A percentile compares a stretch with the other conserved stretches of the same genome.
Conservation (phyloP, 2,888 invertebrate genomes). For the Campoplex capitator region DNA sequence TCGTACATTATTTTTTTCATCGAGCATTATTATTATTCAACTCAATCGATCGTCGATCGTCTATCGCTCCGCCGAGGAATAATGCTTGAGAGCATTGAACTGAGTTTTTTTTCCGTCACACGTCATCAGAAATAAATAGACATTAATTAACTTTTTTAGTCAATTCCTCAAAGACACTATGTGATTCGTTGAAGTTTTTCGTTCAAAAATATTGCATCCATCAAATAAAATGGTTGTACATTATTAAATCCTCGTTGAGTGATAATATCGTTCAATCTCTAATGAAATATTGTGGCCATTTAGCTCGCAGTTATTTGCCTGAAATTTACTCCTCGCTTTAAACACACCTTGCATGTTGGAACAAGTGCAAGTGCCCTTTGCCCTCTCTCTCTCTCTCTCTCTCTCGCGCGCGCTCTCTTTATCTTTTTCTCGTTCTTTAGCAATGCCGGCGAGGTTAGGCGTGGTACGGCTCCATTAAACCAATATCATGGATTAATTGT, state of each 20-base stretch:
- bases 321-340: neutral
- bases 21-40: no score
- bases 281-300: neutral
- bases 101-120: no score
- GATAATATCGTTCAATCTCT: neutral
- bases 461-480: constrained; percentile 60
- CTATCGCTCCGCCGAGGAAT: no score
- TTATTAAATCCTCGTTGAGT: neutral
- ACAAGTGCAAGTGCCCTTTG: neutral
- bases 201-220: neutral
- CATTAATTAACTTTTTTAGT: neutral
- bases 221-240: neutral
- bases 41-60: no score
- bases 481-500: constrained; percentile 72
- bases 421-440: neutral
- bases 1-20: no score
- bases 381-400: neutral
- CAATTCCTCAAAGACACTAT: neutral
- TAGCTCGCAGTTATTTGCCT: neutral
- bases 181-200: no score
- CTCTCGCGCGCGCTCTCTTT: neutral
- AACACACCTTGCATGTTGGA: constrained; percentile 1
- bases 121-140: no score
- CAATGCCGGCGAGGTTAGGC: constrained; percentile 28
- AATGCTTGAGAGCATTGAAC: no score